Base-by-base conservation (phyloP, 2,113 vertebrate genomes). In the Rhea americana region DNA sequence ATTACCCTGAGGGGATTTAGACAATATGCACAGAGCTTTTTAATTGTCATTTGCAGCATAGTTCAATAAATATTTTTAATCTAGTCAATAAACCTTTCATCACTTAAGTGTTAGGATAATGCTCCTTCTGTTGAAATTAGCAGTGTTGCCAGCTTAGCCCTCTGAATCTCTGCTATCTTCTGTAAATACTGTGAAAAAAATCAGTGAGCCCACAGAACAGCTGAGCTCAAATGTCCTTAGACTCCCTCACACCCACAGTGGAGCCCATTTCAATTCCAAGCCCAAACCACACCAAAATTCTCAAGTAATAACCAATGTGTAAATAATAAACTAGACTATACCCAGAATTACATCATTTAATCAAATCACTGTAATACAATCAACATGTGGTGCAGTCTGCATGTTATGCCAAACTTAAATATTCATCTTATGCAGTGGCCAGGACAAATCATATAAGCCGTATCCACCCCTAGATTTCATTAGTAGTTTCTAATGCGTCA, bases 61-160 rank as follows among this genome's bases (percentile, higher is more conserved):
- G 67, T 76, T 87, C 91, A 80, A 93, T 80, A 93, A 93, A 89
- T 94, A 89, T 81, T 79, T 78, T 85, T 87, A 85, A 76, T 82
- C 82, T 73, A 62, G 76, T 93, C 90, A 93, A 87, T 87, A 94
- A 90, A 90, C 50, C 75, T 90, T 93, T 90, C 55, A 80, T 85
- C 26, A n/a, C 58, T 87, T 87, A 82, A 90, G 92, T 85, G 55
- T 93, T 93, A 93, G 82, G 82, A 76, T 87, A 94, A 75, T 43
- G 47, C 43, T 93, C 61, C 70, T 79, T 85, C 82, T 89, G 62
- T 82, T 80, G 82, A 93, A 94, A 85, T 85, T 8, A 79, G 55
- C 55, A 79, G 63, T 41, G 50, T 76, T 80, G 75, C 67, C 3
- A 13, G 43, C 73, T 85, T 79, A 5, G 56, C 28, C 71, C 73